Evolutionary conservation across 2,113 vertebrate genomes (phyloP).

Genomic region (Ovibos moschatus): DNA sequence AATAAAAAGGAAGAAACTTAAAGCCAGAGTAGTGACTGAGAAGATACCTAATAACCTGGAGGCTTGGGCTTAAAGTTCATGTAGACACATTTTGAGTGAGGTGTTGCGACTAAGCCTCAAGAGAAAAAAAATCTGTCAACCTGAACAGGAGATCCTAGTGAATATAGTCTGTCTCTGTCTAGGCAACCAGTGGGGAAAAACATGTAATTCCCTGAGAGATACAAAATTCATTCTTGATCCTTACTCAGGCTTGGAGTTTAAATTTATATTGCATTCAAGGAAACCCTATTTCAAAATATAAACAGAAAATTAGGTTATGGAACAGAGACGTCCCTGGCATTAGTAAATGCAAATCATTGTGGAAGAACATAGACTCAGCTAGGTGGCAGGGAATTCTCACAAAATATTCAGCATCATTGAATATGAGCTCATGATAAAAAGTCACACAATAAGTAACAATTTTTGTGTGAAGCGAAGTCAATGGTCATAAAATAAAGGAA

Average conservation of each 20-base stretch:
- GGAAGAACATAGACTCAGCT: not conserved
- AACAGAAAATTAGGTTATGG: not conserved
- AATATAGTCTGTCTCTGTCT: not conserved
- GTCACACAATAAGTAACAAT: not conserved
- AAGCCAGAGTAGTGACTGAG: not conserved
- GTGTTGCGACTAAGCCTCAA: not conserved
- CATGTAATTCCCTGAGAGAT: not conserved
- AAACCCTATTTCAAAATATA: not conserved
- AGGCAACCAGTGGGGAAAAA: not conserved
- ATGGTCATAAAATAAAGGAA: not conserved
- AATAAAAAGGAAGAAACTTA: not conserved
- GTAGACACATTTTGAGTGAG: not conserved
- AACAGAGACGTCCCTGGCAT: not conserved
- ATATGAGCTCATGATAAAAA: not conserved
- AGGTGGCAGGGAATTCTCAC: not conserved
- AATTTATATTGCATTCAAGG: not conserved
- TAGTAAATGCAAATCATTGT: not conserved
- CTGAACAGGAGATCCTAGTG: not conserved
- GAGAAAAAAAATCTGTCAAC: not conserved
- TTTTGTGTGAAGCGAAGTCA: not conserved
- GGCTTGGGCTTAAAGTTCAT: not conserved
- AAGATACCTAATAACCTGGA: not conserved
- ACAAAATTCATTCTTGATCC: not conserved
- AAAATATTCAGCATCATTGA: not conserved
- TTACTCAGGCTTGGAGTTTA: not conserved